phyloP scores from a whole-genome alignment of 2,888 invertebrate genomes.

The Brenthis ino region DNA sequence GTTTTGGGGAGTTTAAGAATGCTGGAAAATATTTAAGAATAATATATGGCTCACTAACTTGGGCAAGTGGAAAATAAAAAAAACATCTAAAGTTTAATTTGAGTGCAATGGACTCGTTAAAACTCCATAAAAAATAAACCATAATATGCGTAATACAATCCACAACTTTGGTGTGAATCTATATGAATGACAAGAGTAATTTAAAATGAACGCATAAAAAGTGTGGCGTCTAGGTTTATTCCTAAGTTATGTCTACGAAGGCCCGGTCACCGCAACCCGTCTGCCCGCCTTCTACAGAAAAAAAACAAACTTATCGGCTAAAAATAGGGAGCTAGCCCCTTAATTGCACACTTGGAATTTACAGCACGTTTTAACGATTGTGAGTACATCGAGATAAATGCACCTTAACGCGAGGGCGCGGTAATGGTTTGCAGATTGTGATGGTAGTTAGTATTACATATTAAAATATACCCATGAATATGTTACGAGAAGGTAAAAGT shows the following conservation, averaged over 20 bases:
- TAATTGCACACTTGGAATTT: slow-evolving; percentile 75
- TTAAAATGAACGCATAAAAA: slow-evolving; percentile 22
- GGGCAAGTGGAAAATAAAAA: slow-evolving; percentile 9
- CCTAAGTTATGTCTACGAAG: slow-evolving; percentile 38
- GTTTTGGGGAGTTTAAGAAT: not conserved
- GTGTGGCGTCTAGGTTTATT: slow-evolving; percentile 29
- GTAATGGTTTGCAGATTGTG: slow-evolving; percentile 50
- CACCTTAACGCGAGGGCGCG: slow-evolving; percentile 52
- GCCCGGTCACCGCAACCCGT: slow-evolving; percentile 55
- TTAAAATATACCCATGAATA: slow-evolving; percentile 44
- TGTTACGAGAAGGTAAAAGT: slow-evolving; percentile 29
- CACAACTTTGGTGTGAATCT: slow-evolving; percentile 14
- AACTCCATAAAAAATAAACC: slow-evolving; percentile 4
- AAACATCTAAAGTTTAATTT: slow-evolving; percentile 8
- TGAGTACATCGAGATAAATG: slow-evolving; percentile 50
- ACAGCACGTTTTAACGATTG: slow-evolving; percentile 71
- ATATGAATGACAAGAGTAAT: slow-evolving; percentile 16
- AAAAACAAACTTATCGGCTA: slow-evolving; percentile 63
- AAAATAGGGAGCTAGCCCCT: slow-evolving; percentile 70
- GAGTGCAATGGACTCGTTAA: slow-evolving; percentile 11
- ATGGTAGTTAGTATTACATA: slow-evolving; percentile 53
- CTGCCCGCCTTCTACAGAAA: slow-evolving; percentile 49
- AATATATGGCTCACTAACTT: not conserved
- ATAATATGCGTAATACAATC: not conserved
- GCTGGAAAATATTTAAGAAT: not conserved